These are phyloP conservation scores for Petrolisthes cinctipes DNA, from an alignment of 2,888 invertebrate genomes.

Conservation along the genomic window DNA sequence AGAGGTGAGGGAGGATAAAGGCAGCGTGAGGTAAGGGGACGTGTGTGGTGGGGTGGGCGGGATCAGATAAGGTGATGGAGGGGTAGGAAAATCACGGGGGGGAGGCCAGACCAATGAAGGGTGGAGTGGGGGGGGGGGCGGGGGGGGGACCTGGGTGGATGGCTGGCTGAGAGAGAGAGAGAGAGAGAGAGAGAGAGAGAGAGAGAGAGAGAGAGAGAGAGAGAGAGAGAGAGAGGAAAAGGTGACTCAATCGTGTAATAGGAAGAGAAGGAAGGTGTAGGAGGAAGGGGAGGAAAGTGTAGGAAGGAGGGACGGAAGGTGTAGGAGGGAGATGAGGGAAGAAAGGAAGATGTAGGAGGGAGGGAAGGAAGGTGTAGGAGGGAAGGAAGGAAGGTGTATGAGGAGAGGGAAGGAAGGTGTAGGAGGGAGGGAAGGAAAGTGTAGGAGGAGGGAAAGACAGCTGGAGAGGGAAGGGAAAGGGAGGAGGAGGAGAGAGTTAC, in stretches of 20 bases:
- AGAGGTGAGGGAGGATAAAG: too few relatives aligned
- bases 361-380: too few relatives aligned
- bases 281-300: neutral
- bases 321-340: neutral
- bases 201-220: neutral
- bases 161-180: neutral
- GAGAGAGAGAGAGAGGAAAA: too few relatives aligned
- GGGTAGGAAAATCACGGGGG: neutral
- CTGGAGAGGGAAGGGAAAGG: too few relatives aligned
- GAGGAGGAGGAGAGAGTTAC: too few relatives aligned
- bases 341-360: too few relatives aligned
- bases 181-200: conserved; percentile 6
- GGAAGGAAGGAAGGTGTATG: neutral
- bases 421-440: neutral
- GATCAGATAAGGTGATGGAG: conserved; percentile 8
- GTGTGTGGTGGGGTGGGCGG: too few relatives aligned
- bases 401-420: neutral
- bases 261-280: neutral
- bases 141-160: neutral
- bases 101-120: neutral
- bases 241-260: too few relatives aligned
- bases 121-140: neutral
- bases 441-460: too few relatives aligned
- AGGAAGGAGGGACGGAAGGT: neutral
- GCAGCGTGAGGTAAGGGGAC: too few relatives aligned